Evolutionary conservation across 2,797 vertebrate genomes (phyloP).

Genomic region (Pangasius sanitwongsei): DNA sequence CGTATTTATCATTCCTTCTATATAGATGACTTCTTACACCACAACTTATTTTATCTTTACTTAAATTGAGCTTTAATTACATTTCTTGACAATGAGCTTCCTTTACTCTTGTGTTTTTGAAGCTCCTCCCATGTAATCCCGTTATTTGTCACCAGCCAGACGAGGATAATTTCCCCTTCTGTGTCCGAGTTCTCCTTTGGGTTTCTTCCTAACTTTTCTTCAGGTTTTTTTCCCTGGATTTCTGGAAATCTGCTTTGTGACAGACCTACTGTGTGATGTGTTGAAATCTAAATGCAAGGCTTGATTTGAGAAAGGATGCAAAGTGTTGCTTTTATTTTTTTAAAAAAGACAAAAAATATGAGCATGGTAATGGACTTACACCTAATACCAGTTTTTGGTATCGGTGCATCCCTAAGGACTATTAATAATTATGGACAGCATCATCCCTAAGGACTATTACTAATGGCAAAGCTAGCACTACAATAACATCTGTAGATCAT

Average conservation of each 20-base stretch:
- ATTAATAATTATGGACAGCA: no score
- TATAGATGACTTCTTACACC: background rate
- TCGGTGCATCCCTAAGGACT: no score
- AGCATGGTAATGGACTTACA: no score
- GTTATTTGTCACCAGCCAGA: background rate
- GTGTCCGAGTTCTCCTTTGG: background rate
- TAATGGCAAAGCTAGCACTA: background rate
- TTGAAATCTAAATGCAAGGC: no score
- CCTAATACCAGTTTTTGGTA: no score
- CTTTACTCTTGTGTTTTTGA: background rate
- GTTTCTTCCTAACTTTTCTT: background rate
- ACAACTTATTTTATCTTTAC: background rate
- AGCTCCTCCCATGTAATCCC: background rate
- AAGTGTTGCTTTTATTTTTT: no score
- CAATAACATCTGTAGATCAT: no score
- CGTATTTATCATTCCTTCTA: background rate
- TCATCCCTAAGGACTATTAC: background rate
- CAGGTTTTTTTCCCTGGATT: no score
- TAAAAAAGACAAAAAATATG: no score
- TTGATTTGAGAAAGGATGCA: no score
- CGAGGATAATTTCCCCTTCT: background rate
- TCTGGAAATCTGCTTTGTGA: no score
- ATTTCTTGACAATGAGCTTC: background rate
- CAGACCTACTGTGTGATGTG: no score
- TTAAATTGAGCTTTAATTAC: background rate